These are phyloP conservation scores for Dendrolimus kikuchii DNA, from an alignment of 1,140 invertebrate genomes.

Conservation along the genomic window DNA sequence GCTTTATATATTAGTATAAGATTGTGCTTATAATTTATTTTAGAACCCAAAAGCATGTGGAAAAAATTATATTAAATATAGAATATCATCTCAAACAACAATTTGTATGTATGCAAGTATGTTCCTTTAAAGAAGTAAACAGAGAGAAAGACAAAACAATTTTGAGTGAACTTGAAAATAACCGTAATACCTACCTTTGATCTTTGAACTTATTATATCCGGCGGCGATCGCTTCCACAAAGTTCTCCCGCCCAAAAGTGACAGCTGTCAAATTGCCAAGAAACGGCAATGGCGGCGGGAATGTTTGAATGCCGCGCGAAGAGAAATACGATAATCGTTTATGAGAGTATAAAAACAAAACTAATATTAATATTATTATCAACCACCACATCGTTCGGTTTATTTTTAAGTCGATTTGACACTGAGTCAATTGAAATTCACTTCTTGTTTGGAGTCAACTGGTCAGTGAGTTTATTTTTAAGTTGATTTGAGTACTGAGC, in stretches of 20 bases:
- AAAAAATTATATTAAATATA: too few relatives aligned
- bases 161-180: too few relatives aligned
- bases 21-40: too few relatives aligned
- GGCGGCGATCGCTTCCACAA: constrained; percentile 22
- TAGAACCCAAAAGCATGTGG: too few relatives aligned
- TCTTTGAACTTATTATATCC: constrained; percentile 25
- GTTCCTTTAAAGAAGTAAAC: too few relatives aligned
- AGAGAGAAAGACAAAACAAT: too few relatives aligned
- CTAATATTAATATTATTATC: constrained; percentile 15
- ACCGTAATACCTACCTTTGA: constrained; percentile 19
- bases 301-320: constrained; percentile 19
- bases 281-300: constrained; percentile 20
- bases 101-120: too few relatives aligned
- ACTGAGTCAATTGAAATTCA: background rate
- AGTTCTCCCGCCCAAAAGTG: constrained; percentile 27
- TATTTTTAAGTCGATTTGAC: background rate
- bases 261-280: constrained; percentile 27
- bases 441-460: background rate
- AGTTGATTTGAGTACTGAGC: too few relatives aligned
- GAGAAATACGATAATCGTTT: constrained; percentile 23
- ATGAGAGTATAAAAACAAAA: constrained; percentile 18
- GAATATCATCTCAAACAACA: too few relatives aligned
- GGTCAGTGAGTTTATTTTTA: too few relatives aligned
- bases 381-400: constrained; percentile 18
- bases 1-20: too few relatives aligned